Conservation (phyloP, 2,113 vertebrate genomes). For the Epinephelus moara region DNA sequence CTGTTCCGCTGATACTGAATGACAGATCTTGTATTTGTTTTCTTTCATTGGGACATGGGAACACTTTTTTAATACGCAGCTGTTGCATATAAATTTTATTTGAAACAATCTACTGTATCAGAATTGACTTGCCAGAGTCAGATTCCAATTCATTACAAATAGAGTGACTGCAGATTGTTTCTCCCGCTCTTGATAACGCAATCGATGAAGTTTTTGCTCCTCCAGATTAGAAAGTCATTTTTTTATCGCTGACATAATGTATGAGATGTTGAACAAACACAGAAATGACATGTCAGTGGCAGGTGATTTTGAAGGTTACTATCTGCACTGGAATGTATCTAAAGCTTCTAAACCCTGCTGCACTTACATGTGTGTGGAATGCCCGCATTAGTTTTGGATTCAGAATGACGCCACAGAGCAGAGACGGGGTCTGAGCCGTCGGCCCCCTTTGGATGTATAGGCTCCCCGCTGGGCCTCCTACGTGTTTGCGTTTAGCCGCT, state of each 20-base stretch:
- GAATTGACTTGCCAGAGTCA: constrained; percentile 18
- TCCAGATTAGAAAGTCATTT: constrained; percentile 2
- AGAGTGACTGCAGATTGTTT: constrained; percentile 53
- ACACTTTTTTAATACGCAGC: constrained; percentile 24
- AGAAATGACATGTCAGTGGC: constrained; percentile 24
- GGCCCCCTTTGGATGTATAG: constrained; percentile 19
- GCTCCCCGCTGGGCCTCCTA: constrained; percentile 32
- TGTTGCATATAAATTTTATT: constrained; percentile 44
- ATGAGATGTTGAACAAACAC: constrained; percentile 41
- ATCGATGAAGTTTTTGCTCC: not conserved
- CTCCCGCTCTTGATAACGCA: not conserved
- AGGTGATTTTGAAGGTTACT: constrained; percentile 3
- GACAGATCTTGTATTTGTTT: constrained; percentile 49
- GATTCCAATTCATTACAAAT: constrained; percentile 46
- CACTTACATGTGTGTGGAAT: constrained; percentile 27
- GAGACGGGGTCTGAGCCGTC: constrained; percentile 13
- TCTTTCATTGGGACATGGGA: constrained; percentile 31
- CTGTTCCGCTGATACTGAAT: constrained; percentile 40
- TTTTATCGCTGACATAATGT: constrained; percentile 11
- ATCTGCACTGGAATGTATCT: constrained; percentile 39
- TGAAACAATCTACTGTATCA: constrained; percentile 35
- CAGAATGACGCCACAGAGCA: constrained; percentile 15
- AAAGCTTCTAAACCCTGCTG: constrained; percentile 12
- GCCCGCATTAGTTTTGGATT: constrained; percentile 57
- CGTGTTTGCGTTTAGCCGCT: constrained; percentile 43